phyloP scores from a whole-genome alignment of 2,888 invertebrate species.

The Sesamia inferens region DNA sequence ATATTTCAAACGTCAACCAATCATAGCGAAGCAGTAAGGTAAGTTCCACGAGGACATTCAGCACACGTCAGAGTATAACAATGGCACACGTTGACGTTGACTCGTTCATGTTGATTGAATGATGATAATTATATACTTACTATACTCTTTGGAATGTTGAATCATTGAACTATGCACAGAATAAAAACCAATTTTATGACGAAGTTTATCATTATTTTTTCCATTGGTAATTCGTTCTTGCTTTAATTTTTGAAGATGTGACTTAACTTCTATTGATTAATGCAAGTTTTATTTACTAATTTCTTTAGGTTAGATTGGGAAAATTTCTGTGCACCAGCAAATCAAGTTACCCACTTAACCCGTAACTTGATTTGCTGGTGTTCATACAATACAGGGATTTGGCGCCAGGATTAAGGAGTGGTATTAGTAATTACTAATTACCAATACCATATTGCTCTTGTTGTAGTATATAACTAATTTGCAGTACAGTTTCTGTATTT shows the following conservation, averaged over 20 bases:
- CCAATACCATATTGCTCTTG: background rate
- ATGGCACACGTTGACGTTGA: no score
- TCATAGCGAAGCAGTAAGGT: slow-evolving; percentile 9
- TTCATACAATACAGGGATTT: background rate
- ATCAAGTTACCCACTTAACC: no score
- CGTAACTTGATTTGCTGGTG: no score
- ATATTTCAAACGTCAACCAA: slow-evolving; percentile 53
- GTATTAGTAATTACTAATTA: background rate
- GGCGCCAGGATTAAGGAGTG: background rate
- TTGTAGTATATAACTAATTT: background rate
- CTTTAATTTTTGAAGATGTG: background rate
- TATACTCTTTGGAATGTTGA: no score
- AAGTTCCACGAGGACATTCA: slow-evolving; percentile 32
- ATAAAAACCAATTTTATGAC: background rate
- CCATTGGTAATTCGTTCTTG: background rate
- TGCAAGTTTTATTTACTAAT: background rate
- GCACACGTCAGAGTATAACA: background rate
- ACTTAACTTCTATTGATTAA: no score
- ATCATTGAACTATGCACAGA: no score
- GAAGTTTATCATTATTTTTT: background rate
- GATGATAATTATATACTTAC: no score
- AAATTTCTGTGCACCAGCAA: no score
- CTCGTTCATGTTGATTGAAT: no score
- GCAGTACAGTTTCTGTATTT: background rate
- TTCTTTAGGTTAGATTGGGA: no score